Percentiles rank a stretch among this genome's conserved stretches.
Conservation (phyloP, 2,797 vertebrate genomes). For the Harpagifer antarcticus region DNA sequence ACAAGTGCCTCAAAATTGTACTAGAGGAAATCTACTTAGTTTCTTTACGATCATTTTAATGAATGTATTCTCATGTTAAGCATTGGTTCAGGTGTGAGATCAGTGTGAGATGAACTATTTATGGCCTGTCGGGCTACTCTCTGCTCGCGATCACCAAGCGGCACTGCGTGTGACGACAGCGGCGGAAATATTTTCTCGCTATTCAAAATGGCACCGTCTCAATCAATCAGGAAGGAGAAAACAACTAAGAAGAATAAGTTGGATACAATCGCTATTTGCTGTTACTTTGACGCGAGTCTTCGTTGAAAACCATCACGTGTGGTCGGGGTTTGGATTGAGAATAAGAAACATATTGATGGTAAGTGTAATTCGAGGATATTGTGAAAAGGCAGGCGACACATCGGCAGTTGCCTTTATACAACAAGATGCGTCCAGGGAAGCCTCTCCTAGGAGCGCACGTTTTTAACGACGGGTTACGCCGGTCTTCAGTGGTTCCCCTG, state of each 20-base stretch:
- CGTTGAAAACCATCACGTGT: constrained; percentile 21
- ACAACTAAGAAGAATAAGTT: constrained; percentile 81
- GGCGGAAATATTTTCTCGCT: constrained; percentile 84
- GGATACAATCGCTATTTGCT: constrained; percentile 71
- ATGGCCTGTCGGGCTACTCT: constrained; percentile 20
- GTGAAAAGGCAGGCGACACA: constrained; percentile 70
- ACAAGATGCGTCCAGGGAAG: constrained; percentile 65
- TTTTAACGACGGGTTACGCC: constrained; percentile 56
- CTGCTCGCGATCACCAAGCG: constrained; percentile 52
- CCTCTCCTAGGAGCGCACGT: constrained; percentile 76
- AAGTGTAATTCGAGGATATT: constrained; percentile 62
- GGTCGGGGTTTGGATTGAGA: constrained; percentile 58
- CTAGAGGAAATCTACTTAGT: no score
- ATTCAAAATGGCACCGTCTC: constrained; percentile 86
- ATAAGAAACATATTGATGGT: constrained; percentile 58
- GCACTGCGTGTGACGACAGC: constrained; percentile 75
- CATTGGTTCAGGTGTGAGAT: constrained; percentile 6
- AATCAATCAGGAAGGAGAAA: constrained; percentile 84
- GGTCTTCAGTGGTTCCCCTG: constrained; percentile 7
- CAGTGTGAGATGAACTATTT: constrained; percentile 42
- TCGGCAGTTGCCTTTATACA: constrained; percentile 64
- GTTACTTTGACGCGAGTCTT: constrained; percentile 57
- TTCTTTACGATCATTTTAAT: neutral
- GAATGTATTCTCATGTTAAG: neutral
- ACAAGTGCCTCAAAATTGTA: no score